Evolutionary conservation across 2,113 vertebrate species (phyloP), one percentile per base, ranked within the genome.

Genomic region (Macaca fascicularis): DNA sequence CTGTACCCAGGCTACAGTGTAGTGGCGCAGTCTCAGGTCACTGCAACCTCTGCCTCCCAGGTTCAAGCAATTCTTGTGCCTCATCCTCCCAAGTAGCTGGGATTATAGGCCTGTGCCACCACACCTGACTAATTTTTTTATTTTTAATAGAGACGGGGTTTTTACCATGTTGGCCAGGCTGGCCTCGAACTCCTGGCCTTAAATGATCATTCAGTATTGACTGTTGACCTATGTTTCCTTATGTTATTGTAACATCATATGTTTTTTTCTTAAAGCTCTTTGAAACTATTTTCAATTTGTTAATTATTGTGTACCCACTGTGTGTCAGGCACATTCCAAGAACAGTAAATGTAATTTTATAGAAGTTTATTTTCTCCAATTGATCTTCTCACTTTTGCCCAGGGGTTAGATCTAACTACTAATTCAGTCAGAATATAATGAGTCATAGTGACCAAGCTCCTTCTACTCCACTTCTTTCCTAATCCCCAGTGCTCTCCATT

Each of bases 251-350:
- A 89, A 78, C 79, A 32, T 81, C 55, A 10, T 67, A 23, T 50
- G 32, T 55, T 52, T 82, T 64, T 93, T 43, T 25, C 59, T 80
- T 81, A 57, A 17, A 94, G 16, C 11, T 87, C 23, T 89, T 89
- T 25, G 38, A 38, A 90, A 85, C 13, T 69, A 30, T 76, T 92
- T 83, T 55, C 30, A 89, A 32, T 89, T 96, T 94, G 38, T 82
- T 82, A 75, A 94, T 94, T 94, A 69, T 30, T 6, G 19, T 30
- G n/a, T 79, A 23, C 8, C 35, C 57, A 48, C 35, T 76, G 0
- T 85, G 59, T 93, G 32, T 48, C 67, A 48, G 59, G 52, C 43
- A 43, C 94, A 13, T 76, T 92, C 5, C 75, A 83, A 50, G 70
- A 95, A 64, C 10, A 89, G 48, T 82, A 78, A 94, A 91, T 9